Evolutionary conservation across 2,797 vertebrate genomes (phyloP), one percentile per base, ranked within the genome.

Genomic region (Esox lucius): DNA sequence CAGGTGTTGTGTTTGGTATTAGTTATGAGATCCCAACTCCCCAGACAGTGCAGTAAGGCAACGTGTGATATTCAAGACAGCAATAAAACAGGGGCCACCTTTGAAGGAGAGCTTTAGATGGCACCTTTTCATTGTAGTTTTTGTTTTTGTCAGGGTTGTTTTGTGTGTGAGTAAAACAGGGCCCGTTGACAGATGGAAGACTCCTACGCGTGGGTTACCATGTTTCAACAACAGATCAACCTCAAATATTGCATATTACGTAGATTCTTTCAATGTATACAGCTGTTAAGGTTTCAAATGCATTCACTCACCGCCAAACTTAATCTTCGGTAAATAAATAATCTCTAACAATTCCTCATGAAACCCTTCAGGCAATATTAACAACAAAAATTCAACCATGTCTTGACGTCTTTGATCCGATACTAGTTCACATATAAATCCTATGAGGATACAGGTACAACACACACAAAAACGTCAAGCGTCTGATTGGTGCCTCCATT

Each of bases 401-500:
- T 26, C 46, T 49, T 16, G n/a, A 22, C 17, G 28, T 53, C 78
- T 90, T 90, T 90, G 77, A 88, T 87, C 81, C 71, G 7, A 19
- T 64, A 75, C 64, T 75, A 76, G 72, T 85, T 88, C 85, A 77
- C 77, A 88, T 77, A 83, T 85, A 74, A 83, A 88, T 75, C 66
- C 53, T 74, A 82, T 53, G 79, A 64, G 80, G 78, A 89, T 83
- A 64, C 78, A 78, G 78, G 75, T 86, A 80, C 87, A 85, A 88
- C 84, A 82, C 65, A 81, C 48, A 75, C 75, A 24, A 4, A 66
- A 83, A 79, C 83, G 77, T 75, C 79, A 75, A 85, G 49, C 16
- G 71, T 80, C 39, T 46, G 81, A 87, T 82, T 91, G 89, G 90
- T 84, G 84, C 78, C 76, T 83, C 76, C 80, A 78, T 88, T 83